Base-by-base conservation (phyloP, 2,888 invertebrate genomes). In the Syrphus vitripennis region DNA sequence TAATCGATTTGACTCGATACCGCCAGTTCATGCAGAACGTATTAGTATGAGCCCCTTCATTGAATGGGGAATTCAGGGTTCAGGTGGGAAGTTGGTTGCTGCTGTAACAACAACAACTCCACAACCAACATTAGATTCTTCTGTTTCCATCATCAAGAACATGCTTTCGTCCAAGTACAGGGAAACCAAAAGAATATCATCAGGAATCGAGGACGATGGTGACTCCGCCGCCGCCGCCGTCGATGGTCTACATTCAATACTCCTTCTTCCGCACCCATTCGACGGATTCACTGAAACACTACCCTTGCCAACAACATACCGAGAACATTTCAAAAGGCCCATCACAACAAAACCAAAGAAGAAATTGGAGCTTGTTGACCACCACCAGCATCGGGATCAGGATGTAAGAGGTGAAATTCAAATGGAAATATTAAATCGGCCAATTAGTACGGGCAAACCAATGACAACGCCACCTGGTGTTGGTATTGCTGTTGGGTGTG, bases 401-500 rank as follows among this genome's bases (percentile, higher is more conserved):
- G 63, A 79, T 26, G 29, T 71, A 42, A 72, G 45, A 53, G 53
- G 37, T 48, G 71, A 65, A 59, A 59, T 61, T 76, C 71, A 83
- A 84, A 76, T 80, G 53, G 76, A 53, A 67, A 42, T 29, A 67
- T 71, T 76, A 61, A 81, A 80, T 80, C 48, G 71, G 45, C 72
- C 84, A 84, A 84, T 84, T 84, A 84, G 50, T 67, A 45, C 16
- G 12, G 53, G 53, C 4, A 42, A 70, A 65, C 83, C 80, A 37
- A 29, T 37, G 12, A 34, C 61, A 42, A 69, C 61, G 31, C 31
- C 57, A 77, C 59, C 59, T 80, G 37, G 12, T 37, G 7, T 40
- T 3, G 34, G 2, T 63, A n/a, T n/a, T 29, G 14, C 16, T 6
- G 42, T 1, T 40, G 31, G 40, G 4, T 29, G 48, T 14, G 16